A percentile compares a stretch with the other conserved stretches of the same genome.
These are phyloP conservation scores for Brachirus orientalis DNA, from an alignment of 2,113 vertebrate species.

Conservation along the genomic window DNA sequence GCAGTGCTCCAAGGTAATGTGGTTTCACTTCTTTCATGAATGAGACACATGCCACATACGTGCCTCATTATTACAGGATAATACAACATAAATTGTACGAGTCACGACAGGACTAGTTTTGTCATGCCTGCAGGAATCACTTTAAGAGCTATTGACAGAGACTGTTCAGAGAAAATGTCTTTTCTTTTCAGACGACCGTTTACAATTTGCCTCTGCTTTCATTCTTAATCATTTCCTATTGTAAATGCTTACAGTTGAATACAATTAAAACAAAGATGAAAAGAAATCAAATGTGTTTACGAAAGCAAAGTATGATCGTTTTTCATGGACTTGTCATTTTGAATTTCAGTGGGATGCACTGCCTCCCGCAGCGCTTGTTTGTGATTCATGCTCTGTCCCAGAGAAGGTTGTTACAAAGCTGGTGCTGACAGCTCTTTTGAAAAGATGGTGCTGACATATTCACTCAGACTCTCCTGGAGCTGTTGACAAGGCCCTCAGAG, in stretches of 20 bases:
- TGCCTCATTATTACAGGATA: slow-evolving; percentile 65
- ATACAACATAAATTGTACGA: slow-evolving; percentile 51
- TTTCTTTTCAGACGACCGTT: slow-evolving; percentile 18
- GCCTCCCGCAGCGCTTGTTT: slow-evolving; percentile 68
- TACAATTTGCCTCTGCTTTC: slow-evolving; percentile 12
- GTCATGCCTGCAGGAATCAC: slow-evolving; percentile 53
- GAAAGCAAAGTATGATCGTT: slow-evolving; percentile 23
- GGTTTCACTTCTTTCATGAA: slow-evolving; percentile 51
- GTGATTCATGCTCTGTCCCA: slow-evolving; percentile 60
- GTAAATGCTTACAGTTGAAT: slow-evolving; percentile 25
- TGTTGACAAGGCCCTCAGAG: slow-evolving; percentile 72
- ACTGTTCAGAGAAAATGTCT: slow-evolving; percentile 7
- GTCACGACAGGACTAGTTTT: slow-evolving; percentile 63
- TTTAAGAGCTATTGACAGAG: slow-evolving; percentile 33
- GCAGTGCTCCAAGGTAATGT: slow-evolving; percentile 95
- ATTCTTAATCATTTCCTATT: slow-evolving; percentile 24
- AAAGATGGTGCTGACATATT: slow-evolving; percentile 75
- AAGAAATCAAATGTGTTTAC: slow-evolving; percentile 6
- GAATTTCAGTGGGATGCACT: slow-evolving; percentile 32
- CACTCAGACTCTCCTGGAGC: slow-evolving; percentile 66
- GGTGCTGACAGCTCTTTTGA: slow-evolving; percentile 68
- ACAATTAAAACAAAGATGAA: slow-evolving; percentile 18
- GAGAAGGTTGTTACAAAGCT: slow-evolving; percentile 69
- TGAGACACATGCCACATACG: slow-evolving; percentile 54
- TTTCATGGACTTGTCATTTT: slow-evolving; percentile 41